These are phyloP conservation scores for Stegostoma tigrinum DNA, from an alignment of 2,113 vertebrate genomes.

Conservation along the genomic window DNA sequence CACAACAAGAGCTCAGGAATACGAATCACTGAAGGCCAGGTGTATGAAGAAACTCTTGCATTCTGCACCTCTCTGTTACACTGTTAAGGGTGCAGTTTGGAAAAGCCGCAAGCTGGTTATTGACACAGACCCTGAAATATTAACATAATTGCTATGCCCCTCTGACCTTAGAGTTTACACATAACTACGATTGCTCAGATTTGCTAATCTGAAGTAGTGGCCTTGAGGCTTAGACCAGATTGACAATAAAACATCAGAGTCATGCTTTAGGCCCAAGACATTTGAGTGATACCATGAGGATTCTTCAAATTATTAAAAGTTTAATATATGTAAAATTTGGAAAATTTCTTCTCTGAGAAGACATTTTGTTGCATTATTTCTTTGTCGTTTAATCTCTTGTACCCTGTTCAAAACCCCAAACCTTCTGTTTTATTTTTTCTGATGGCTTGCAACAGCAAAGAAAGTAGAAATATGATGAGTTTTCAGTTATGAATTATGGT, in stretches of 20 bases:
- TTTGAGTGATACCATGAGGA: neutral
- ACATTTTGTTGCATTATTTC: neutral
- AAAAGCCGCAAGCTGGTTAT: neutral
- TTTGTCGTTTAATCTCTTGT: neutral
- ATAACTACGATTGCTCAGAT: neutral
- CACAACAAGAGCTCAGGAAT: neutral
- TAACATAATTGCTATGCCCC: neutral
- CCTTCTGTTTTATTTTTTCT: neutral
- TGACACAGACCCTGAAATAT: neutral
- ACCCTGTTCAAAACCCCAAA: neutral
- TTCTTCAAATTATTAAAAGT: neutral
- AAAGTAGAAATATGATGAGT: no score
- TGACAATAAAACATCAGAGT: neutral
- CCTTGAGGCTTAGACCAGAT: neutral
- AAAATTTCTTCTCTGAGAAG: neutral
- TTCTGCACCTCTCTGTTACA: neutral
- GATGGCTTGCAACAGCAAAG: no score
- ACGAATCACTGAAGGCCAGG: neutral
- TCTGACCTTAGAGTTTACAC: neutral
- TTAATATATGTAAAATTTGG: no score
- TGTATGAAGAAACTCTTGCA: neutral
- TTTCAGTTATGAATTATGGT: neutral
- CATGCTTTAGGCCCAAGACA: neutral
- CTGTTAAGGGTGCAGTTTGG: neutral
- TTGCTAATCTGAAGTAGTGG: neutral